Conservation (phyloP, 2,113 vertebrate genomes). For the Sorex fumeus region DNA sequence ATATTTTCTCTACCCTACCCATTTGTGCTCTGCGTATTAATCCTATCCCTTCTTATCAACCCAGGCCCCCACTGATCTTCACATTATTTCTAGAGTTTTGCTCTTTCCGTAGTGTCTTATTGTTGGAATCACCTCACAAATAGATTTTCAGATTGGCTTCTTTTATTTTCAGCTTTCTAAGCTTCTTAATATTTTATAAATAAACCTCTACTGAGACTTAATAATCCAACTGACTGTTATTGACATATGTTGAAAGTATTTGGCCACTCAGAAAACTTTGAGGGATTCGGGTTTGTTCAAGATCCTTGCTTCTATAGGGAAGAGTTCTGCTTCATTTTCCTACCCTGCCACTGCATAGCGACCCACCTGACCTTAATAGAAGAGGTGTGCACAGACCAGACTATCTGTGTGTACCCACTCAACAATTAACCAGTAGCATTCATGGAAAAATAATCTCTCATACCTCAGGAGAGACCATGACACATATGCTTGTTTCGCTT, state of each 20-base stretch:
- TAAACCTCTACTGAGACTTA: neutral
- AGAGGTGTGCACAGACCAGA: fast-evolving
- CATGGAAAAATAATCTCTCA: fast-evolving
- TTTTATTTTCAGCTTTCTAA: neutral
- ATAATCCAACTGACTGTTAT: neutral
- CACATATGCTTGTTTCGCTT: neutral
- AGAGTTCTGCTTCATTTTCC: fast-evolving
- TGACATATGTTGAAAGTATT: neutral
- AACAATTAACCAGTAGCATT: neutral
- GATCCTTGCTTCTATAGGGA: neutral
- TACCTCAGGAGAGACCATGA: fast-evolving
- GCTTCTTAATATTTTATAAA: conserved; percentile 14
- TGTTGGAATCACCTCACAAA: neutral
- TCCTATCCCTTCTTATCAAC: neutral
- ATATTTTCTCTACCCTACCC: neutral
- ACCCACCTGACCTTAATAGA: no score
- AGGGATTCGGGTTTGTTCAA: neutral
- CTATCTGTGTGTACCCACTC: fast-evolving
- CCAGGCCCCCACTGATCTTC: neutral
- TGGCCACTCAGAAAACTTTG: neutral
- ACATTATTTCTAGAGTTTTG: neutral
- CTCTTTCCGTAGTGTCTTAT: neutral
- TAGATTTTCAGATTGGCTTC: neutral
- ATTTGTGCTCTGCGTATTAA: neutral
- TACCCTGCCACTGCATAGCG: fast-evolving